These are phyloP conservation scores for Sebastes itinus DNA, from an alignment of 2,797 vertebrate species.

Conservation along the genomic window DNA sequence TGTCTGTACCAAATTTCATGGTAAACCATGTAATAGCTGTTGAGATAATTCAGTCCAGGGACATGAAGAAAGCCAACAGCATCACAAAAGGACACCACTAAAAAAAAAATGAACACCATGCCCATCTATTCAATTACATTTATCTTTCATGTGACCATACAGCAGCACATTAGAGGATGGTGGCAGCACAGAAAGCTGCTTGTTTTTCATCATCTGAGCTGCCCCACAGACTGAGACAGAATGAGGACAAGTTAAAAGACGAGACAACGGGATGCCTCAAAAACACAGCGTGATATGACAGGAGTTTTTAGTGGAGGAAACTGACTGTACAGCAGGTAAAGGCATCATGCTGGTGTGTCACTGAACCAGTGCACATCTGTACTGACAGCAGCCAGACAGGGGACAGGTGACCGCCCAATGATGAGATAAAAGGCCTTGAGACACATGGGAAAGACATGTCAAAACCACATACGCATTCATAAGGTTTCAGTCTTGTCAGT, in stretches of 20 bases:
- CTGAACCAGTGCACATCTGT: conserved; percentile 22
- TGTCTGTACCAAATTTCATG: neutral
- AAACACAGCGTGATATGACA: conserved; percentile 30
- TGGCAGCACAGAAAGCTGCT: conserved; percentile 11
- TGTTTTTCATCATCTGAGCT: conserved; percentile 19
- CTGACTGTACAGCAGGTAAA: conserved; percentile 35
- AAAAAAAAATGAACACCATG: neutral
- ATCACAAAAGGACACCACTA: neutral
- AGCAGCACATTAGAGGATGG: neutral
- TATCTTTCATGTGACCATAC: neutral
- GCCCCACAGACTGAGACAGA: conserved; percentile 53
- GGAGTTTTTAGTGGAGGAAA: conserved; percentile 23
- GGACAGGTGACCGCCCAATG: neutral
- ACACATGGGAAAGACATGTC: neutral
- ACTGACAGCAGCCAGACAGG: conserved; percentile 32
- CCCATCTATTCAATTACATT: neutral
- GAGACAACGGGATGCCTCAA: conserved; percentile 33
- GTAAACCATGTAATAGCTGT: neutral
- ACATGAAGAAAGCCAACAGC: neutral
- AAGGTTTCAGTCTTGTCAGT: neutral
- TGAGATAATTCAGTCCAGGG: neutral
- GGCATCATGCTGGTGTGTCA: conserved; percentile 31
- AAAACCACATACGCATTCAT: neutral
- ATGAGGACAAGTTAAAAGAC: conserved; percentile 48
- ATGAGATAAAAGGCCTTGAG: neutral